These are phyloP conservation scores for Montipora foliosa DNA, from an alignment of 64 coral and sea anemone genomes.

Conservation along the genomic window DNA sequence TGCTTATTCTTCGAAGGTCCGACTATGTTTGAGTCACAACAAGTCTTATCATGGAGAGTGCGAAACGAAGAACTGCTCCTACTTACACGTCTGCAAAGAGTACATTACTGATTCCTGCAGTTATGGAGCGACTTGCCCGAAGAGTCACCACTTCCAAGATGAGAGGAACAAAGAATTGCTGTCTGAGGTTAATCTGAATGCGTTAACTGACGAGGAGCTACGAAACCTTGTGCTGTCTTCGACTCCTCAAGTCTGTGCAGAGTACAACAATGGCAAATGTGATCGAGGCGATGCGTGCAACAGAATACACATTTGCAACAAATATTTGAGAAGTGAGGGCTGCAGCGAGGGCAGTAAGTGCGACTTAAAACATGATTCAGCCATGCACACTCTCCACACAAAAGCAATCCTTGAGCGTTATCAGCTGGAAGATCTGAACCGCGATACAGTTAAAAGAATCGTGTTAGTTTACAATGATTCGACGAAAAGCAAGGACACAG, in stretches of 20 bases:
- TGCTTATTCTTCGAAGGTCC: constrained; percentile 27
- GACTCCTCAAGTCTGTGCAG: constrained; percentile 57
- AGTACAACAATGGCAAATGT: constrained; percentile 64
- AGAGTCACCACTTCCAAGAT: constrained; percentile 61
- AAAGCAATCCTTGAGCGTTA: neutral
- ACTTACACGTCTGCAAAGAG: constrained; percentile 73
- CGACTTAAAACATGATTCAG: constrained; percentile 19
- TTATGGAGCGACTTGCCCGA: constrained; percentile 42
- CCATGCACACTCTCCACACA: constrained; percentile 3
- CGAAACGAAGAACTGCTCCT: constrained; percentile 40
- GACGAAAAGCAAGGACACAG: neutral
- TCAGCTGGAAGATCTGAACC: neutral
- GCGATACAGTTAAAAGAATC: neutral
- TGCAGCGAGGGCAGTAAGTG: neutral
- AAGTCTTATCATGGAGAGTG: neutral
- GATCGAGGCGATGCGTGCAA: constrained; percentile 15
- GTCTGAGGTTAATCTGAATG: constrained; percentile 28
- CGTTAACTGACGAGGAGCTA: constrained; percentile 54
- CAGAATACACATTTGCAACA: constrained; percentile 52
- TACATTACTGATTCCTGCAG: constrained; percentile 54
- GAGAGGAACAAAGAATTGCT: constrained; percentile 51
- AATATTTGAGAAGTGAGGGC: constrained; percentile 6
- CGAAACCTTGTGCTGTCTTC: constrained; percentile 50
- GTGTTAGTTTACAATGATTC: constrained; percentile 22
- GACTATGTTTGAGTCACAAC: constrained; percentile 72